These are phyloP conservation scores for Troides aeacus DNA, from an alignment of 2,888 invertebrate genomes.

Conservation along the genomic window DNA sequence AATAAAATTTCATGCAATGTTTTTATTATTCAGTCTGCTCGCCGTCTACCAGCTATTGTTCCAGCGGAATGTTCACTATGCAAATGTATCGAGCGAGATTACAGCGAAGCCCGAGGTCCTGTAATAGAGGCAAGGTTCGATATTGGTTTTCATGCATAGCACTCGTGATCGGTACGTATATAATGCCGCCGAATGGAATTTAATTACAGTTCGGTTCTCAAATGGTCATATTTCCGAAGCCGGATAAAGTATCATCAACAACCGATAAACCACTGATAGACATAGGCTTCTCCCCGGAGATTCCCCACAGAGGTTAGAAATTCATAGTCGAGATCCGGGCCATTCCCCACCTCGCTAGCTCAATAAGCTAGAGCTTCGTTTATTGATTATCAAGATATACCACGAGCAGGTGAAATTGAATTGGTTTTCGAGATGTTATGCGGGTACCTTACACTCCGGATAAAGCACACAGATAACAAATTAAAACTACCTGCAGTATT, in stretches of 20 bases:
- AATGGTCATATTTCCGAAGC: not conserved
- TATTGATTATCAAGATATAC: no score
- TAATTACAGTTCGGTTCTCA: not conserved
- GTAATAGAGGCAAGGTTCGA: slow-evolving; percentile 41
- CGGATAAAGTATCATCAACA: not conserved
- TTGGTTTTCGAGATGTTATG: no score
- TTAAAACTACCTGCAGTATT: no score
- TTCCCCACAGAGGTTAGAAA: no score
- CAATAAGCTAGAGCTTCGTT: no score
- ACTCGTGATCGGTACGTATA: not conserved
- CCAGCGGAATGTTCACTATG: slow-evolving; percentile 58
- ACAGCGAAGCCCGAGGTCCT: slow-evolving; percentile 46
- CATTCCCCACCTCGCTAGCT: no score
- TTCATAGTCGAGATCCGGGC: no score
- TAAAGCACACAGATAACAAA: no score
- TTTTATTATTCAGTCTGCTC: slow-evolving; percentile 52
- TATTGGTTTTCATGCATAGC: slow-evolving; percentile 45
- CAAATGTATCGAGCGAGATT: slow-evolving; percentile 50
- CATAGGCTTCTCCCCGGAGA: no score
- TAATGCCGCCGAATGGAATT: not conserved
- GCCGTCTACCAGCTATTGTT: slow-evolving; percentile 55
- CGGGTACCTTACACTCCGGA: no score
- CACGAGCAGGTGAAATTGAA: no score
- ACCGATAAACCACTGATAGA: no score
- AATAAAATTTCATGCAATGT: slow-evolving; percentile 36